These are phyloP conservation scores for Heliconius hewitsoni DNA, from an alignment of 1,140 invertebrate genomes.

Conservation along the genomic window DNA sequence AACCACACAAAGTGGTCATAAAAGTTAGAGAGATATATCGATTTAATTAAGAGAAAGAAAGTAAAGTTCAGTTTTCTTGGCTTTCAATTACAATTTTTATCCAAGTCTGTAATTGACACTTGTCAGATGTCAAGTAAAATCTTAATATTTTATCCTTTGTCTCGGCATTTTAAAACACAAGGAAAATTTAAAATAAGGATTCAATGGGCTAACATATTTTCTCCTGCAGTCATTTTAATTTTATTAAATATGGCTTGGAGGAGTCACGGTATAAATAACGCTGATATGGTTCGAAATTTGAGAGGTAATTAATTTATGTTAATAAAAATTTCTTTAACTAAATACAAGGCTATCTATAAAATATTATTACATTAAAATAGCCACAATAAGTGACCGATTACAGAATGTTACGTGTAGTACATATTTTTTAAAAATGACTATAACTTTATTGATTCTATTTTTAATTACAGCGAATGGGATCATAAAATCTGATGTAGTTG, in stretches of 20 bases:
- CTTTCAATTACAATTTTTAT: slow-evolving; percentile 1
- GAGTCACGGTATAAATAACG: slow-evolving; percentile 91
- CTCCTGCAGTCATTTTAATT: slow-evolving; percentile 42
- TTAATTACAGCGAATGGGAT: slow-evolving; percentile 90
- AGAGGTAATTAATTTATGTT: slow-evolving; percentile 84
- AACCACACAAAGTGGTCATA: neutral
- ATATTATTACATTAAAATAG: neutral
- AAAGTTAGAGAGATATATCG: neutral
- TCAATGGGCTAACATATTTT: slow-evolving; percentile 35
- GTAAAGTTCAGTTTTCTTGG: neutral
- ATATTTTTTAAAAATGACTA: neutral
- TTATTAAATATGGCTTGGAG: slow-evolving; percentile 85
- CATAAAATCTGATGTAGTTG: slow-evolving; percentile 89
- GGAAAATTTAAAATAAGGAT: slow-evolving; percentile 24
- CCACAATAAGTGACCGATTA: neutral
- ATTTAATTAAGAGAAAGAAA: neutral
- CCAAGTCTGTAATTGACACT: neutral
- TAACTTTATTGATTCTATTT: slow-evolving; percentile 20
- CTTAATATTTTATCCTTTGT: slow-evolving; percentile 17
- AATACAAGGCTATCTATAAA: slow-evolving; percentile 1
- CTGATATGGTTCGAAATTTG: slow-evolving; percentile 91
- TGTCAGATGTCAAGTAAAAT: slow-evolving; percentile 3
- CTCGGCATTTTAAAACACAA: slow-evolving; percentile 8
- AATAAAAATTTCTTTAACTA: neutral
- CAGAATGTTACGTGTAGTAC: neutral